A percentile compares a stretch with the other conserved stretches of the same genome.
Conservation (phyloP, 2,113 vertebrate species). For the Ailurus styani region DNA sequence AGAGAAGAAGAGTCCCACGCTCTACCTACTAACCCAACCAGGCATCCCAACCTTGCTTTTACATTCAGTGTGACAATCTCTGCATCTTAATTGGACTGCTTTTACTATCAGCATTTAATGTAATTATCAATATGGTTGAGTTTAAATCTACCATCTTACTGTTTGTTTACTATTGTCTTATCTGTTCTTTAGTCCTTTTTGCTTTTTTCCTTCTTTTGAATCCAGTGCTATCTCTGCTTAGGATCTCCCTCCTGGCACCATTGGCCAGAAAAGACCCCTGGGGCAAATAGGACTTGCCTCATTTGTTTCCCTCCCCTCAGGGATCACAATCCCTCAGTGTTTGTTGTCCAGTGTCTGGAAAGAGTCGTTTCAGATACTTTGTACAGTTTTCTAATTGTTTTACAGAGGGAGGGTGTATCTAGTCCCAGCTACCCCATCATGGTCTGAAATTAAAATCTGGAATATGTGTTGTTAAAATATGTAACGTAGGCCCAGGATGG, state of each 20-base stretch:
- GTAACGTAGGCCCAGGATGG: background rate
- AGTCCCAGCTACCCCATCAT: background rate
- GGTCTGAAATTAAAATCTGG: background rate
- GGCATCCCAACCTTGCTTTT: background rate
- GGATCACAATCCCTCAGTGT: background rate
- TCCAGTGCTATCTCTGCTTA: background rate
- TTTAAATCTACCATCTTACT: background rate
- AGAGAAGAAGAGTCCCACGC: background rate
- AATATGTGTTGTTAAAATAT: background rate
- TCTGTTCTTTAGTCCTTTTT: background rate
- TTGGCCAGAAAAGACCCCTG: background rate
- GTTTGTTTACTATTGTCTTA: background rate
- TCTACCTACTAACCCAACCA: background rate
- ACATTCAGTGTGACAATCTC: background rate
- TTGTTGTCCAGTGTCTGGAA: background rate
- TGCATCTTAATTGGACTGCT: background rate
- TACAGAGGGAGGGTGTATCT: background rate
- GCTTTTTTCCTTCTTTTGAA: background rate
- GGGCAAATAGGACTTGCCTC: background rate
- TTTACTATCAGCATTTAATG: background rate
- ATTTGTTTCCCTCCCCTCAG: background rate
- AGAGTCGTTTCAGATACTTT: background rate
- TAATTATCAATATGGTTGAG: background rate
- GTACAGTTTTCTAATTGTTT: background rate
- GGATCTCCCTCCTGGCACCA: background rate